A percentile compares a stretch with the other conserved stretches of the same genome.
phyloP scores from a whole-genome alignment of 2,888 invertebrate genomes.

The Hymenopus coronatus region DNA sequence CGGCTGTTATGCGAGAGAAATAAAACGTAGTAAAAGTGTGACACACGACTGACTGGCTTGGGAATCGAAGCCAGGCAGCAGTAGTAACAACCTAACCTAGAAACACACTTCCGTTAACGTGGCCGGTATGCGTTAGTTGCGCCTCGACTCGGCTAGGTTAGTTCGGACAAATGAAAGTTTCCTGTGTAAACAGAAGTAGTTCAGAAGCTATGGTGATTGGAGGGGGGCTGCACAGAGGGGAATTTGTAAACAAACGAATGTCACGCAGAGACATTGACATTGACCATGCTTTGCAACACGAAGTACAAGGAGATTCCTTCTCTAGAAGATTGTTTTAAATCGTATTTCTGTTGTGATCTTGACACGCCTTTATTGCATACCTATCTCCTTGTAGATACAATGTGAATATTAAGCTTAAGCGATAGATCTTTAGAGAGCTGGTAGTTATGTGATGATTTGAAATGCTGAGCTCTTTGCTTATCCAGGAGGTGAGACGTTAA shows the following conservation, averaged over 20 bases:
- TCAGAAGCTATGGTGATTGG: neutral
- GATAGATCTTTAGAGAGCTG: too few relatives aligned
- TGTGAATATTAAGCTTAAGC: too few relatives aligned
- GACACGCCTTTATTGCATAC: too few relatives aligned
- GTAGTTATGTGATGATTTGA: too few relatives aligned
- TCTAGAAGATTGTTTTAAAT: too few relatives aligned
- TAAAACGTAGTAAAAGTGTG: slow-evolving; percentile 14
- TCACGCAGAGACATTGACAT: neutral
- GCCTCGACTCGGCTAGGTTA: neutral
- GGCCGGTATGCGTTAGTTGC: neutral
- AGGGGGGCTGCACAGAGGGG: neutral
- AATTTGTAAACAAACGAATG: neutral
- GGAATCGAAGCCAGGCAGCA: slow-evolving; percentile 18
- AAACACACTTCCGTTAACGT: slow-evolving; percentile 19
- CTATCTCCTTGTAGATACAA: too few relatives aligned
- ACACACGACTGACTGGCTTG: slow-evolving; percentile 13
- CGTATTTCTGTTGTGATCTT: too few relatives aligned
- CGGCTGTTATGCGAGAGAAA: neutral
- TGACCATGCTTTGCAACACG: too few relatives aligned
- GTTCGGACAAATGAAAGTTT: neutral
- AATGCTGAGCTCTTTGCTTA: too few relatives aligned
- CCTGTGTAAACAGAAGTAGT: neutral
- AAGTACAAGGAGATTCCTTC: too few relatives aligned
- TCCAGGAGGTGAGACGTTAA: too few relatives aligned
- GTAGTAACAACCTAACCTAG: slow-evolving; percentile 17